Percentiles rank a stretch among this genome's conserved stretches.
Conservation (phyloP, 2,113 vertebrate genomes). For the Phalacrocorax carbo region DNA sequence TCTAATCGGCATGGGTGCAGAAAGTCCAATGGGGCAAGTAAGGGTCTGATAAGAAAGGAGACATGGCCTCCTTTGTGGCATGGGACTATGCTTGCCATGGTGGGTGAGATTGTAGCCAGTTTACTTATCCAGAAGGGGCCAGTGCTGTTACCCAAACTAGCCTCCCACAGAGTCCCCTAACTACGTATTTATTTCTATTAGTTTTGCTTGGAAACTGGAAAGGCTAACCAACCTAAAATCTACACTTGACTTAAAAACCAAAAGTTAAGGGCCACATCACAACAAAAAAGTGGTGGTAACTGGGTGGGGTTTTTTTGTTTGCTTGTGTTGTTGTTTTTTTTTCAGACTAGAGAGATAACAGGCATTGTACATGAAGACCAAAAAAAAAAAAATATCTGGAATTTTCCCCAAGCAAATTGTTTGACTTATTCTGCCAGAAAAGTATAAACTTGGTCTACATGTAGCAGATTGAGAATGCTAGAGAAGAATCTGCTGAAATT, state of each 20-base stretch:
- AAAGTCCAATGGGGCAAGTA: background rate
- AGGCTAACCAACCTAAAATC: background rate
- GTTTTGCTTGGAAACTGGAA: background rate
- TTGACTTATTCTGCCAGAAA: background rate
- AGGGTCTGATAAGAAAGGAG: background rate
- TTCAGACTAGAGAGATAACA: background rate
- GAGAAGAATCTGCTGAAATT: background rate
- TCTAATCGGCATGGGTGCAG: background rate
- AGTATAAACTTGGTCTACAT: background rate
- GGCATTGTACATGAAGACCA: background rate
- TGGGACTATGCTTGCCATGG: fast-evolving
- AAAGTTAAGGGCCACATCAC: background rate
- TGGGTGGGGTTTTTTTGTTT: background rate
- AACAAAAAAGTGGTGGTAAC: background rate
- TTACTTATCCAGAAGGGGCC: background rate
- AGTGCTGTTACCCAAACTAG: background rate
- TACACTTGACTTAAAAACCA: background rate
- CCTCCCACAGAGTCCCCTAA: background rate
- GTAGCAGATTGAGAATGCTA: background rate
- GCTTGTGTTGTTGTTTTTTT: background rate
- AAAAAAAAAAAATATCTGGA: background rate
- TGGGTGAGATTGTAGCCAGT: fast-evolving
- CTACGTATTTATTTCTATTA: background rate
- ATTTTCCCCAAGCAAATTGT: background rate
- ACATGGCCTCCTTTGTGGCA: background rate